Percentiles rank a stretch among this genome's conserved stretches.
Conservation (phyloP, 2,888 invertebrate genomes). For the Drosophila picticornis region DNA sequence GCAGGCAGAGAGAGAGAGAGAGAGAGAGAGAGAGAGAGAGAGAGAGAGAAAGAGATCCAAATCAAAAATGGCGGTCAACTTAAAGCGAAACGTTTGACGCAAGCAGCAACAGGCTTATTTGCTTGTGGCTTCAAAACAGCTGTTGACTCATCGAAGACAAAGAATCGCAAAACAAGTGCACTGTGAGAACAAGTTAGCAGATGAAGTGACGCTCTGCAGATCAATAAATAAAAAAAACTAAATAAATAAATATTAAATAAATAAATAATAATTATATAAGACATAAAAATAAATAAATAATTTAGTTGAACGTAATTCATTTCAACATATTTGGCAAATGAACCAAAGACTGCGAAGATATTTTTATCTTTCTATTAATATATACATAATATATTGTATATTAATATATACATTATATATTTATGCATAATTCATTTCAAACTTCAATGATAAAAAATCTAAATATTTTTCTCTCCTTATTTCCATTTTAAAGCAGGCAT, state of each 20-base stretch:
- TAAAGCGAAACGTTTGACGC: conserved; percentile 14
- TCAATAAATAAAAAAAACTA: neutral
- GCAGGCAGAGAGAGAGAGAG: neutral
- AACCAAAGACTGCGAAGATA: neutral
- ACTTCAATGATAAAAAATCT: neutral
- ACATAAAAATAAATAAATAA: neutral
- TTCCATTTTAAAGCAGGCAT: neutral
- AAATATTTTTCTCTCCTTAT: neutral
- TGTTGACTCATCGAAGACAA: conserved; percentile 43
- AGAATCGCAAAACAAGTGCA: conserved; percentile 19
- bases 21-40: conserved; percentile 24
- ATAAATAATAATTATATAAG: too few species aligned
- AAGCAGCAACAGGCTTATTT: conserved; percentile 38
- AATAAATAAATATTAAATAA: neutral
- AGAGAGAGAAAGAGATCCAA: conserved; percentile 26
- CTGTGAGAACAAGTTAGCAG: conserved; percentile 19
- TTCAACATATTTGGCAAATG: neutral
- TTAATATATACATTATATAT: too few species aligned
- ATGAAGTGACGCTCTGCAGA: neutral
- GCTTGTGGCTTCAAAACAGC: conserved; percentile 14
- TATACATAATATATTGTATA: neutral
- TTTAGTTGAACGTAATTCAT: too few species aligned
- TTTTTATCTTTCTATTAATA: too few species aligned
- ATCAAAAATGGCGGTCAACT: conserved; percentile 37
- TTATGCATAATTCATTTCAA: neutral